phyloP scores from a whole-genome alignment of 2,797 vertebrate genomes.

The Fratercula arctica region DNA sequence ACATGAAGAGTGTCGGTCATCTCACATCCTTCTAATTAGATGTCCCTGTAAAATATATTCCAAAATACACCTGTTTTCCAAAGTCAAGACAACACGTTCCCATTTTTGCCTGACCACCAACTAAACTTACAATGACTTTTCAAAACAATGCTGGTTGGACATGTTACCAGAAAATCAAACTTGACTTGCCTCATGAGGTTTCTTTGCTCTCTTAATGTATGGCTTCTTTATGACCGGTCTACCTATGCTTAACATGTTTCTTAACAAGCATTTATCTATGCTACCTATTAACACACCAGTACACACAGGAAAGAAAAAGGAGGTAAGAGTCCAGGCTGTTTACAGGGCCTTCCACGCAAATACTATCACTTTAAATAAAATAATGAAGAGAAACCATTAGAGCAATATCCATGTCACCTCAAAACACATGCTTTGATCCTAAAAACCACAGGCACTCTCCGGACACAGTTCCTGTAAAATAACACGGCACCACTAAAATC shows the following conservation, averaged over 20 bases:
- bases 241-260: background rate
- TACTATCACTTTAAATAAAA: background rate
- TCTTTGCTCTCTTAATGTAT: background rate
- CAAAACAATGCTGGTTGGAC: background rate
- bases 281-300: background rate
- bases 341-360: background rate
- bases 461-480: background rate
- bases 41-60: background rate
- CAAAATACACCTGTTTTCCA: background rate
- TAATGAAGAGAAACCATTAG: background rate
- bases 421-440: background rate
- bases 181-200: background rate
- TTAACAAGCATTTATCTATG: background rate
- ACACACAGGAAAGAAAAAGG: background rate
- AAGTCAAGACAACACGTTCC: background rate
- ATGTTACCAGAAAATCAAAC: background rate
- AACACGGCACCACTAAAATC: background rate
- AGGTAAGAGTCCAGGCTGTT: background rate
- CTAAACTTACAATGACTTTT: background rate
- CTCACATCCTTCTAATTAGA: background rate
- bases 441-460: background rate
- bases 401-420: background rate
- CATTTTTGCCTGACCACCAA: background rate
- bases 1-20: background rate
- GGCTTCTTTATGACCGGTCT: background rate